These are phyloP conservation scores for Tribolium madens DNA, from an alignment of 1,140 invertebrate species.

Conservation along the genomic window DNA sequence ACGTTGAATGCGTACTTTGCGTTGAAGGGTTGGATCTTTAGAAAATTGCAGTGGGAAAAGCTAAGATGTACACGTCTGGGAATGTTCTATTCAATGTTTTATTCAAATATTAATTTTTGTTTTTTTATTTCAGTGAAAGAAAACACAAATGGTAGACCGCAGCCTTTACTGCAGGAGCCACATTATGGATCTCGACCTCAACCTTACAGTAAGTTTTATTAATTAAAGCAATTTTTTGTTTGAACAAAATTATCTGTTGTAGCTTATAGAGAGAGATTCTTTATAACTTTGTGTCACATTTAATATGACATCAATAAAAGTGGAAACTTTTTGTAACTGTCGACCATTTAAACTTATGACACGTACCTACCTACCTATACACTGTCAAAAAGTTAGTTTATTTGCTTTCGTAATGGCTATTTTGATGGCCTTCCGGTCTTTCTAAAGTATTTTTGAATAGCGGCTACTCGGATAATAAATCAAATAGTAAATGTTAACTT, in stretches of 20 bases:
- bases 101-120: conserved; percentile 39
- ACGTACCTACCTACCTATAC: no score
- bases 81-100: conserved; percentile 4
- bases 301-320: background rate
- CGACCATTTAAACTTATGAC: background rate
- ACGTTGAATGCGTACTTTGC: background rate
- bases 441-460: background rate
- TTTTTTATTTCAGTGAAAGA: conserved; percentile 69
- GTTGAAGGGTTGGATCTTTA: background rate
- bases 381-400: background rate
- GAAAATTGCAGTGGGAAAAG: background rate
- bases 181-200: conserved; percentile 86
- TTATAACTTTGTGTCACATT: background rate
- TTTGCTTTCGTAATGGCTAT: background rate
- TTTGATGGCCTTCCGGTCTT: background rate
- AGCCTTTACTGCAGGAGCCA: conserved; percentile 85
- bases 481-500: background rate
- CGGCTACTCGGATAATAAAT: background rate
- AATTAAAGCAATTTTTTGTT: conserved; percentile 21
- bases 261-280: background rate
- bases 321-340: background rate
- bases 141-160: conserved; percentile 74
- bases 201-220: conserved; percentile 82
- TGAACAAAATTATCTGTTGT: background rate
- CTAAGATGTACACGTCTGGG: background rate